A percentile compares a stretch with the other conserved stretches of the same genome.
These are phyloP conservation scores for Acropora tenuis DNA, from an alignment of 64 coral and sea anemone genomes.

Conservation along the genomic window DNA sequence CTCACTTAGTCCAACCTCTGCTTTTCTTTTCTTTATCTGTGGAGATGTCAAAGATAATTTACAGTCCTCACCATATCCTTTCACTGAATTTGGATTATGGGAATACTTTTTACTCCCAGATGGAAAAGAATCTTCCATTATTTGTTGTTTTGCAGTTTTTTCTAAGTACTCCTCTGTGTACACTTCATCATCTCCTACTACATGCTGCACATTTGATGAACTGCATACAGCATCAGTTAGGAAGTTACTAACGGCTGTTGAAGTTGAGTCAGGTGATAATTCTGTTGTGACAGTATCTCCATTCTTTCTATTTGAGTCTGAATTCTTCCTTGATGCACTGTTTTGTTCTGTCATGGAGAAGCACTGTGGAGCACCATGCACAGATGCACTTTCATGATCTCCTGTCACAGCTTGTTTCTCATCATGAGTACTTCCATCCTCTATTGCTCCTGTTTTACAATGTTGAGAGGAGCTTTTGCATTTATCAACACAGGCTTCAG, in stretches of 20 bases:
- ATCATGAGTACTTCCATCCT: not conserved
- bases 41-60: not conserved
- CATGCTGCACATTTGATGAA: not conserved
- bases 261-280: not conserved
- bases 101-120: not conserved
- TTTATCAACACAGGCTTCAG: not conserved
- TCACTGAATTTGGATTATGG: not conserved
- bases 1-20: not conserved
- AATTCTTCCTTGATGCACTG: not conserved
- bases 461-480: not conserved
- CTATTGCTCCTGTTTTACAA: not conserved
- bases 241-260: not conserved
- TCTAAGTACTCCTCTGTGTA: not conserved
- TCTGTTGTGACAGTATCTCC: not conserved
- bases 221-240: not conserved
- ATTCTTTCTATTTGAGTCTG: not conserved
- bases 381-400: not conserved
- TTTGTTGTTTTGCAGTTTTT: not conserved
- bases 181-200: not conserved
- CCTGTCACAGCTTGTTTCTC: not conserved
- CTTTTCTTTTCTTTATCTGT: conserved; percentile 18
- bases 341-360: not conserved
- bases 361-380: not conserved
- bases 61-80: not conserved
- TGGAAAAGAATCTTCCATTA: not conserved